These are phyloP conservation scores for Drosophila grimshawi DNA, from an alignment of 1,140 invertebrate species.

Conservation along the genomic window DNA sequence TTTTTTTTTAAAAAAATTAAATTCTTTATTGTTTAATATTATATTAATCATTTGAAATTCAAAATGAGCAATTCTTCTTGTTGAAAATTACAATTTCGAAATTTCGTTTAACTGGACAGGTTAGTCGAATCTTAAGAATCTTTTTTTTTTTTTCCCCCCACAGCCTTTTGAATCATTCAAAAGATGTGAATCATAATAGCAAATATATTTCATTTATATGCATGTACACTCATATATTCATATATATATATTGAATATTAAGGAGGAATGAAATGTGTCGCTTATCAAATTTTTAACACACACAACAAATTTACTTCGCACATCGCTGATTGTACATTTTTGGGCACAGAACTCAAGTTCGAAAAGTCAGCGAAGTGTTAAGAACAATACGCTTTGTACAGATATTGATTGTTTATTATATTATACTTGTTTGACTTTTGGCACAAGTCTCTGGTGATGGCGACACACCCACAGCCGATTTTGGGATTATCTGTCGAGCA, in stretches of 20 bases:
- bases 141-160: too few species aligned
- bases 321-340: conserved; percentile 56
- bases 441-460: conserved; percentile 13
- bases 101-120: too few species aligned
- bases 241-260: too few species aligned
- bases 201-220: too few species aligned
- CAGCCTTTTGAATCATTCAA: too few species aligned
- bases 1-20: too few species aligned
- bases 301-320: conserved; percentile 30
- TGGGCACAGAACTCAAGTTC: conserved; percentile 51
- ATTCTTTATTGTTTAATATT: not conserved
- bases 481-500: conserved; percentile 51
- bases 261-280: not conserved
- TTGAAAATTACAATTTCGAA: not conserved
- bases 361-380: conserved; percentile 44
- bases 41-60: too few species aligned
- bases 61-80: not conserved
- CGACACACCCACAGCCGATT: conserved; percentile 61
- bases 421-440: conserved; percentile 60
- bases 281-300: conserved; percentile 13
- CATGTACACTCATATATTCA: too few species aligned
- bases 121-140: too few species aligned
- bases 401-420: conserved; percentile 53
- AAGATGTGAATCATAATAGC: too few species aligned
- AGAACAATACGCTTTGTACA: conserved; percentile 49